Base-by-base conservation (phyloP, 2,888 invertebrate species). In the Agrilus biguttatus region DNA sequence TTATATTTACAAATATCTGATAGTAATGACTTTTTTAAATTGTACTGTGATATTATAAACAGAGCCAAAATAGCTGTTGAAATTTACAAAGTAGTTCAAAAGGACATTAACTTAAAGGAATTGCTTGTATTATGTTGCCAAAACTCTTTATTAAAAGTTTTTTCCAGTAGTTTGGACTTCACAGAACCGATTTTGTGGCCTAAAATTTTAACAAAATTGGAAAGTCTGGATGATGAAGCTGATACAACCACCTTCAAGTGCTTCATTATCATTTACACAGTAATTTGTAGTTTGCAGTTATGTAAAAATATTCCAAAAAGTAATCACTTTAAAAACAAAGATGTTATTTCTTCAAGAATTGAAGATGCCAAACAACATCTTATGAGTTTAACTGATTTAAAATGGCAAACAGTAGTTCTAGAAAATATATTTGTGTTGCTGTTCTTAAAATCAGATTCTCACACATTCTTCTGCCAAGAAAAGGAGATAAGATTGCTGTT, bases 361-460 rank as follows among this genome's bases (percentile, higher is more conserved):
- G 70, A 72, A 40, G 69, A 70, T 48, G 61, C 71, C 8, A 70
- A 69, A 58, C 60, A 68, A 5, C 62, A 71, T 38, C 58, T 73
- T n/a, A 56, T 71, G 39, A 65, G 67, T 32, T 66, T 73, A 39
- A 65, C 68, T 47, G 71, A 73, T 14, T 47, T 68, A 34, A 61
- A 64, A 46, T 65, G 66, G 49, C 72, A 74, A 53, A 60, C 76
- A 40, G 79, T 83, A 65, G 69, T 81, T 1, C 70, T 85, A 43
- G 81, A 84, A 60, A 77, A 83, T 60, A 72, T 85, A 49, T 85
- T 83, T 60, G 72, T 78, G 1, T 71, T 84, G 51, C 68, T 85
- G 34, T 83, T 83, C 61, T 55, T 82, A 39, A 72, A 76, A 49
- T 71, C 59, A 21, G 64, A 54, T 42, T 59, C 61, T 23, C 63